A percentile compares a stretch with the other conserved stretches of the same genome.
These are phyloP conservation scores for Aphidoletes aphidimyza DNA, from an alignment of 2,888 invertebrate genomes.

Conservation along the genomic window DNA sequence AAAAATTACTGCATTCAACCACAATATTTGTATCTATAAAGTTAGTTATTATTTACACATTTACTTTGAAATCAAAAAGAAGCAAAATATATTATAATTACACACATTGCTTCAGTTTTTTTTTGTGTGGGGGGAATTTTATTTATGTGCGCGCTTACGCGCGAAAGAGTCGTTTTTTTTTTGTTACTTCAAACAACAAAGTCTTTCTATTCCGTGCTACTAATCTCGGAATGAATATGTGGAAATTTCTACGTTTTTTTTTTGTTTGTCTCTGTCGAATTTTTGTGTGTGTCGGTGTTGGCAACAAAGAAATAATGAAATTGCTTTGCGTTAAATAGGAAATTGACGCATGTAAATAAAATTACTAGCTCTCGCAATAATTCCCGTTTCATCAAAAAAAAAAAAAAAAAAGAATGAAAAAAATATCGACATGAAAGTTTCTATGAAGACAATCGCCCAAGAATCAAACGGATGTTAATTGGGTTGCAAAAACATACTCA, in stretches of 20 bases:
- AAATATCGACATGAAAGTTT: too few species aligned
- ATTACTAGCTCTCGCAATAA: not conserved
- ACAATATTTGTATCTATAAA: not conserved
- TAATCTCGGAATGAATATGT: not conserved
- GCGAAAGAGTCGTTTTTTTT: not conserved
- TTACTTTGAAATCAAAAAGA: not conserved
- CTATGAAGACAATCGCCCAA: too few species aligned
- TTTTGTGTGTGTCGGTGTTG: not conserved
- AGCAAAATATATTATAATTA: not conserved
- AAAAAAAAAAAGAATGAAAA: too few species aligned
- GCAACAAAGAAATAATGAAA: not conserved
- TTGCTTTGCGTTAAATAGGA: not conserved
- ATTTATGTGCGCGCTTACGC: too few species aligned
- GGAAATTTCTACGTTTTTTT: not conserved
- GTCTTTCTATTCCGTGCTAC: not conserved
- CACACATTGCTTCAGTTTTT: not conserved
- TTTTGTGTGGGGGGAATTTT: too few species aligned
- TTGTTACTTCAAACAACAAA: not conserved
- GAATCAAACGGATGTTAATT: too few species aligned
- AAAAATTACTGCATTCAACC: not conserved
- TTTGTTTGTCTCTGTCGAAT: too few species aligned
- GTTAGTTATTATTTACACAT: constrained; percentile 12
- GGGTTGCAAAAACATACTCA: too few species aligned
- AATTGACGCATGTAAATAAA: not conserved
- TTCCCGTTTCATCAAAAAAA: not conserved